Base-by-base conservation (phyloP, 1,140 invertebrate genomes). In the Ctenoplectra terminalis region DNA sequence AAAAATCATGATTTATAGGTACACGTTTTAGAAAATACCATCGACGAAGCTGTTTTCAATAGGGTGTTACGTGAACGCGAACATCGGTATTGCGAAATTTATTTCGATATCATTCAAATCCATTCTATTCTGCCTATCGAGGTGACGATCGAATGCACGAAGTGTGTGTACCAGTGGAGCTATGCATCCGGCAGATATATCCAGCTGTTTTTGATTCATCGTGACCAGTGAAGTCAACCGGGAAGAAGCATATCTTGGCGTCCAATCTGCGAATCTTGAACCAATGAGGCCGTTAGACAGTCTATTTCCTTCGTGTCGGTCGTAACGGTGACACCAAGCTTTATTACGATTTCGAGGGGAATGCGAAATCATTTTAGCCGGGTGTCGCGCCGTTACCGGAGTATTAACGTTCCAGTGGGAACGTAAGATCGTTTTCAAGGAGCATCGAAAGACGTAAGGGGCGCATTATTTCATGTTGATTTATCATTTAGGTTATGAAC, bases 341-440 rank as follows among this genome's bases (percentile, higher is more conserved):
- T 74, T 80, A 75, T 85, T 81, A 84, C 76, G 70, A 34, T 75
- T 81, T 58, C 77, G 60, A 15, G n/a, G 34, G 58, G 69, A 60
- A 79, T 79, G 46, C 58, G 70, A 61, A 79, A 79, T 79, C 77
- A 72, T 46, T 79, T 79, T 48, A 13, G 15, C 4, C 40, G 34
- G 20, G 3, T 15, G 46, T 72, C 23, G 29, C 20, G 46, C 13
- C 37, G 34, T 58, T 34, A 0, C 43, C 20, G 23, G 37, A 20
- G 29, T 43, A 40, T 54, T 43, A 64, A 61, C 43, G 11, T n/a
- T 0, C 40, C 31, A 8, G 17, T 11, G 15, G 11, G 26, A 20
- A 43, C 37, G 50, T 67, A 54, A 67, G n/a, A 29, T 75, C 31
- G 15, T 8, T 29, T 40, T 40, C 31, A 52, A 2, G 7, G 26